Evolutionary conservation across 2,113 vertebrate species (phyloP), one percentile per base, ranked within the genome.

Genomic region (Sula dactylatra): DNA sequence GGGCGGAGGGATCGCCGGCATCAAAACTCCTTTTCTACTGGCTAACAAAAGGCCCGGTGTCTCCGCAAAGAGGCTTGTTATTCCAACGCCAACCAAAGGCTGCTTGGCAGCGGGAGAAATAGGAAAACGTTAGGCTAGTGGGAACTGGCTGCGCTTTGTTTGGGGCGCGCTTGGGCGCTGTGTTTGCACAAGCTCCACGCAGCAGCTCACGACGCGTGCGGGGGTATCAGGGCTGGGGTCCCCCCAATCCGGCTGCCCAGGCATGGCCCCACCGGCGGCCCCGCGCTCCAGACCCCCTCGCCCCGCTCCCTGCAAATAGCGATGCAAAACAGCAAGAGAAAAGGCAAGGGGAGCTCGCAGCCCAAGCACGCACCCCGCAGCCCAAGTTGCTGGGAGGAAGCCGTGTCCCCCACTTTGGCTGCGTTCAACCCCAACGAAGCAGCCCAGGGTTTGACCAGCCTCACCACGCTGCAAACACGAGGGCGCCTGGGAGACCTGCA

Each of bases 1-100:
- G 82, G 59, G 71, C 32, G 16, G 84, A 38, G 86, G 82, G 76
- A n/a, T 70, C 6, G 38, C 62, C 45, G 25, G 96, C 94, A 96
- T 96, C 94, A 97, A 97, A 94, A 94, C 94, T 88, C 84, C 95
- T 94, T 96, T 97, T 97, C 95, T 96, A 82, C 52, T 36, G 2
- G 90, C 77, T 92, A 91, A 98, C 97, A 98, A 98, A 98, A 97
- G 97, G 72, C 62, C 69, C 86, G 94, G 97, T 96, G 95, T 98
- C 97, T 97, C 77, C 27, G 93, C 80, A 79, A 80, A 97, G 96
- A 97, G 70, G 83, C 91, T 83, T 91, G 95, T 96, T 97, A 97
- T 98, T 98, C 87, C 97, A 96, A 82, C 82, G 77, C 95, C 92
- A 97, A 94, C 55, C 96, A 77, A 92, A 85, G 96, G 97, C 96